Evolutionary conservation across 2,888 invertebrate species (phyloP).

Genomic region (Priocnemis perturbator): DNA sequence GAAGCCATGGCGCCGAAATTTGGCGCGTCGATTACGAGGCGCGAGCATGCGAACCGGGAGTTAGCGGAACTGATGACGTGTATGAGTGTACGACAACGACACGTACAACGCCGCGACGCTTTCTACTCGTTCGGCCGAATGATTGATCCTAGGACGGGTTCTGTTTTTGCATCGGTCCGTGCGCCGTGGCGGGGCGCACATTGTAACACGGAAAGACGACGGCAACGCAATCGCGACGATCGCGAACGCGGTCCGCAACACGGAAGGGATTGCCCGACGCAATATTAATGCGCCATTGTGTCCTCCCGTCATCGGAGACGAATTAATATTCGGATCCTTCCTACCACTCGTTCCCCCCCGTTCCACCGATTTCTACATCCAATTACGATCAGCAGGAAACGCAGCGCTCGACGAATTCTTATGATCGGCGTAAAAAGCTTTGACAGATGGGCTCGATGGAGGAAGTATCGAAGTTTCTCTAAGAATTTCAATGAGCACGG

Average conservation of each 20-base stretch:
- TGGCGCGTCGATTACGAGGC: conserved; percentile 20
- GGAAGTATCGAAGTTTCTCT: too few species aligned
- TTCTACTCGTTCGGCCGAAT: conserved; percentile 43
- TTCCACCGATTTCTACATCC: too few species aligned
- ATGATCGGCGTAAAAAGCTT: too few species aligned
- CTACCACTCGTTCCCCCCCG: too few species aligned
- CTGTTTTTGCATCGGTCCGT: conserved; percentile 28
- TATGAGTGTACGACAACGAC: conserved; percentile 39
- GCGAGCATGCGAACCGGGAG: conserved; percentile 19
- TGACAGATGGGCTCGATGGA: too few species aligned
- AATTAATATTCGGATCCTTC: not conserved
- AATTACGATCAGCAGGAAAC: too few species aligned
- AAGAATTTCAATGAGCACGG: too few species aligned
- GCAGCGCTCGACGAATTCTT: too few species aligned
- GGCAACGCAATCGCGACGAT: conserved; percentile 2
- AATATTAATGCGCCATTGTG: not conserved
- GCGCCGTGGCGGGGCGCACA: conserved; percentile 4
- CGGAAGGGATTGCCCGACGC: conserved; percentile 4
- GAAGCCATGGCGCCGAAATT: conserved; percentile 3
- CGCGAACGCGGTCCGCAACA: not conserved
- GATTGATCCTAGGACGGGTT: conserved; percentile 34
- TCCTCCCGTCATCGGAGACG: not conserved
- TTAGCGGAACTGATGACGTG: conserved; percentile 25
- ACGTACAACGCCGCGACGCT: conserved; percentile 36
- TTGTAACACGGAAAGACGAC: not conserved